Base-by-base conservation (phyloP, 1,140 invertebrate genomes). In the Hylyphantes graminicola region DNA sequence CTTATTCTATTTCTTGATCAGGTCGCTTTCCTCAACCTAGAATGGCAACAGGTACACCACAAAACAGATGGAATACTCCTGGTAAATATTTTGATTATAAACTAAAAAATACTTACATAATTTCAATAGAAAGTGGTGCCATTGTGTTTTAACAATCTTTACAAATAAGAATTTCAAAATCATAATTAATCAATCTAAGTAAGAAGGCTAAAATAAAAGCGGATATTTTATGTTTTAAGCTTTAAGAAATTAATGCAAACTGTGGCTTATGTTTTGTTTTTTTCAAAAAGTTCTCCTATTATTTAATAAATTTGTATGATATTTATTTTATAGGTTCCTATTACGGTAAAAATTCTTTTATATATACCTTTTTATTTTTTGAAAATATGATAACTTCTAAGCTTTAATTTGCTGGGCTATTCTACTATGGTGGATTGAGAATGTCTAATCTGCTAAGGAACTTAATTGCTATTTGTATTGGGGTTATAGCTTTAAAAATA, bases 11-110 rank as follows among this genome's bases (percentile, higher is more conserved):
- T 70, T 70, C 67, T 51, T 70, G 15, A 51, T 48, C 67, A 70
- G 67, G 48, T 70, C 67, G 67, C 53, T 70, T 51, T 8, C 67
- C 67, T 70, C 67, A 70, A 13, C 67, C 67, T 70, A 8, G 67
- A 51, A 70, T 70, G 67, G 13, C 67, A n/a, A 70, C 67, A n/a
- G 48, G 48, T 50, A 13, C 67, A 7, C 67, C 17, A 50, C 67
- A 70, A 70, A 70, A 70, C 53, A 70, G 48, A 13, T 70, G 67
- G 67, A 50, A 13, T 70, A 9, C 67, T 51, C 17, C 48, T 70
- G 67, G 67, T 70, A 70, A 70, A 51, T 70, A 51, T 48, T 51
- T 70, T 5, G 11, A 51, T 51, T 51, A 10, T 11, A 57, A 57
- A 57, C 55, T 57, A 10, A 57, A 57, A 57, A 11, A 57, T 15